Conservation (phyloP, 2,797 vertebrate genomes). For the Pampus argenteus region DNA sequence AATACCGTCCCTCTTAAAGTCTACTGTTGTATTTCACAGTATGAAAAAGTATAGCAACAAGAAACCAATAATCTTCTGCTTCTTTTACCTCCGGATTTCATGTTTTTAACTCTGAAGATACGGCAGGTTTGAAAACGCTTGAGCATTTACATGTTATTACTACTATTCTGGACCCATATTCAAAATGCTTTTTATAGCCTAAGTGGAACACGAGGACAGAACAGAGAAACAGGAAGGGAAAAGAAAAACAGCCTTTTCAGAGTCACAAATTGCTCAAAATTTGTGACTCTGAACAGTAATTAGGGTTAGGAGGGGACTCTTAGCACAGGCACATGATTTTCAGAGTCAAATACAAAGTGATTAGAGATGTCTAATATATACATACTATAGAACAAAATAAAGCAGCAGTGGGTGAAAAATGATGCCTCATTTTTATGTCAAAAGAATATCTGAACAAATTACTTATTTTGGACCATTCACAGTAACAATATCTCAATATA, state of each 20-base stretch:
- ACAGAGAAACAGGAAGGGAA: neutral
- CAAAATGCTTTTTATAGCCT: slow-evolving; percentile 32
- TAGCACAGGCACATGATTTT: slow-evolving; percentile 10
- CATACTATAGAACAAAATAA: neutral
- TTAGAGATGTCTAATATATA: slow-evolving; percentile 9
- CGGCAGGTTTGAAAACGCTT: slow-evolving; percentile 34
- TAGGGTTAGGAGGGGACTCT: too few relatives aligned
- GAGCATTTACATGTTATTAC: slow-evolving; percentile 39
- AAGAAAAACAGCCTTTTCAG: slow-evolving; percentile 14
- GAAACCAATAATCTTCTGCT: slow-evolving; percentile 30
- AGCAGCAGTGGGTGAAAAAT: slow-evolving; percentile 11
- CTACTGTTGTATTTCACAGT: slow-evolving; percentile 12
- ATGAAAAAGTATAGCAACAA: slow-evolving; percentile 11
- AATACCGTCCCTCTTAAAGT: neutral
- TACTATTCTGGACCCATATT: slow-evolving; percentile 36
- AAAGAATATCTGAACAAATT: slow-evolving; percentile 7
- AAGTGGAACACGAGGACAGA: slow-evolving; percentile 8
- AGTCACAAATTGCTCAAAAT: slow-evolving; percentile 30
- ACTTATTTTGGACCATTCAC: neutral
- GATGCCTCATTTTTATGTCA: neutral
- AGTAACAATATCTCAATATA: neutral
- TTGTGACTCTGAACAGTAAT: too few relatives aligned
- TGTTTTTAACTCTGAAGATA: slow-evolving; percentile 30
- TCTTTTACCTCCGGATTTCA: slow-evolving; percentile 36
- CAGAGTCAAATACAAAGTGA: neutral